Conservation (phyloP, 2,113 vertebrate species). For the Actenoides hombroni region DNA sequence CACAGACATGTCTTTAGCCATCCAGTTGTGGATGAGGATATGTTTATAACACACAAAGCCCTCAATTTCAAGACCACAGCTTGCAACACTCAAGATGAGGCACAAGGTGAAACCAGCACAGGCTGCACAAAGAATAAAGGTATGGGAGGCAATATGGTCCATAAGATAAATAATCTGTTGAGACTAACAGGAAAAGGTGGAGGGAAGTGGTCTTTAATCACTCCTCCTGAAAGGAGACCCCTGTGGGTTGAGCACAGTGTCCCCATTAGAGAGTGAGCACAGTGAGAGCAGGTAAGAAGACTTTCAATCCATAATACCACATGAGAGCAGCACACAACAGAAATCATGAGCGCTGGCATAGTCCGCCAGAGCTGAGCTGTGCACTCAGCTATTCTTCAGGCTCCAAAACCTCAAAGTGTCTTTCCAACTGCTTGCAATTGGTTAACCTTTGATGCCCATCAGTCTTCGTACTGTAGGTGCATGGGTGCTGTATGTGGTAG, state of each 20-base stretch:
- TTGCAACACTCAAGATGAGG: neutral
- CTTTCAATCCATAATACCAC: no score
- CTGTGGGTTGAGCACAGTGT: neutral
- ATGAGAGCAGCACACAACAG: neutral
- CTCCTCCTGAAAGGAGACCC: constrained; percentile 1
- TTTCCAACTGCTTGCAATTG: neutral
- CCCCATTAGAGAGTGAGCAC: neutral
- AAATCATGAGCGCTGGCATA: neutral
- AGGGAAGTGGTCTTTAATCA: neutral
- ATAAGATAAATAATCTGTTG: neutral
- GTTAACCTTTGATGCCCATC: constrained; percentile 5
- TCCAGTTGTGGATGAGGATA: neutral
- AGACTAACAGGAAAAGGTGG: neutral
- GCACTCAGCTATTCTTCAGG: neutral
- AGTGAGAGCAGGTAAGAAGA: neutral
- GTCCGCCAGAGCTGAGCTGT: neutral
- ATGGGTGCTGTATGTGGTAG: neutral
- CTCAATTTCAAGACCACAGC: neutral
- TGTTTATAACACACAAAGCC: neutral
- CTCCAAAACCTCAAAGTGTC: neutral
- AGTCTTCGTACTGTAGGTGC: neutral
- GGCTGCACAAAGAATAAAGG: neutral
- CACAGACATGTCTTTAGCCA: neutral
- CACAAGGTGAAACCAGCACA: neutral
- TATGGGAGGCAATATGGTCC: neutral